These are phyloP conservation scores for Esox lucius DNA, from an alignment of 2,797 vertebrate genomes.

Conservation along the genomic window DNA sequence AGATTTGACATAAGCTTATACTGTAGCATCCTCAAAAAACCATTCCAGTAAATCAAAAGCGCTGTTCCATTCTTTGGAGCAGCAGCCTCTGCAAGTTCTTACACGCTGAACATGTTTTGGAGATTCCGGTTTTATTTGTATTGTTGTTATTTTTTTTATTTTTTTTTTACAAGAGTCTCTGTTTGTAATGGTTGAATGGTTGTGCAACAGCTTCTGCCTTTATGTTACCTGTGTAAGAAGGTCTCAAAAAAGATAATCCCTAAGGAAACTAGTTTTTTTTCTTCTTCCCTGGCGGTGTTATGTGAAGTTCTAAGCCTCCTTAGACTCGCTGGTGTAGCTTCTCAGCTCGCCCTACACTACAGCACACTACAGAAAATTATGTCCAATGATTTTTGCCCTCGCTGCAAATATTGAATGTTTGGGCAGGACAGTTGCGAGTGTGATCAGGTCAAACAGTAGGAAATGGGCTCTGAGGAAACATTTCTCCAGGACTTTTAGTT, in stretches of 20 bases:
- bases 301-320: conserved; percentile 51
- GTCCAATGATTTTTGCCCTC: conserved; percentile 54
- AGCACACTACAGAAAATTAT: not conserved
- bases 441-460: conserved; percentile 64
- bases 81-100: not conserved
- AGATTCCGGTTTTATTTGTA: not conserved
- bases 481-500: conserved; percentile 42
- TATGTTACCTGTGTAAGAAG: not conserved
- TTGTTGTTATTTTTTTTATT: not conserved
- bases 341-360: conserved; percentile 51
- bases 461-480: conserved; percentile 56
- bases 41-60: not conserved
- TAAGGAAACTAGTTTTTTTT: not conserved
- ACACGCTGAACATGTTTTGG: not conserved
- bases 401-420: conserved; percentile 71
- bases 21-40: not conserved
- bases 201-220: not conserved
- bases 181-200: not conserved
- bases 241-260: not conserved
- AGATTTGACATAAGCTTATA: not conserved
- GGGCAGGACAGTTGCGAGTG: conserved; percentile 56
- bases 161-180: not conserved
- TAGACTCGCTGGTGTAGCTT: conserved; percentile 48
- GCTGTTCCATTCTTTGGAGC: not conserved
- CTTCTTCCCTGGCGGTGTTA: conserved; percentile 12